phyloP scores from a whole-genome alignment of 2,797 vertebrate species.

The Falco concolor region DNA sequence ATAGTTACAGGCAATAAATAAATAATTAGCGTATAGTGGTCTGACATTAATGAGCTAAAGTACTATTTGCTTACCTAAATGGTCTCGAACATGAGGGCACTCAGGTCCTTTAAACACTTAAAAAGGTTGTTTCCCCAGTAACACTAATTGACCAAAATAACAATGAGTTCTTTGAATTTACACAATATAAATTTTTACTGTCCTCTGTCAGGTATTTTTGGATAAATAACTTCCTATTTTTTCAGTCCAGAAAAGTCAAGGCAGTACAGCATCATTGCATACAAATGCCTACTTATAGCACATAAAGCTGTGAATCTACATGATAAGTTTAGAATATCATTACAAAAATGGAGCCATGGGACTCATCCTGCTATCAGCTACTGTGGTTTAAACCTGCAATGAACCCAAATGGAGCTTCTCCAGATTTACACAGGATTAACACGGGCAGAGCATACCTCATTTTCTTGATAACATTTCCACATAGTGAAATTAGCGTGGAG shows the following conservation, averaged over 20 bases:
- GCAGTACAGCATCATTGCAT: neutral
- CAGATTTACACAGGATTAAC: neutral
- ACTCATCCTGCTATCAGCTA: neutral
- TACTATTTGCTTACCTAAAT: neutral
- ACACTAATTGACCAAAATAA: neutral
- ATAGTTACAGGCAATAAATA: neutral
- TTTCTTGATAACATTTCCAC: neutral
- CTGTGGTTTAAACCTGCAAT: neutral
- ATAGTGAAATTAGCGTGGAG: neutral
- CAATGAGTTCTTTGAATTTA: neutral
- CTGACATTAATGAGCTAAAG: neutral
- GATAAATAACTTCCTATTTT: neutral
- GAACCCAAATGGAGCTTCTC: neutral
- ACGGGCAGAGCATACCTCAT: neutral
- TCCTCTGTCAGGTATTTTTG: neutral
- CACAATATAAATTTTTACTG: neutral
- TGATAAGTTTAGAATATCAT: neutral
- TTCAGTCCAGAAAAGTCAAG: neutral
- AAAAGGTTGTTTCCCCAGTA: neutral
- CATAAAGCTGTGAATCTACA: neutral
- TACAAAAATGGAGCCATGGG: neutral
- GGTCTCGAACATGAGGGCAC: neutral
- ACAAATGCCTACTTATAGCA: neutral
- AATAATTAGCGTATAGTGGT: neutral
- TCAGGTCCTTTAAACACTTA: neutral